Evolutionary conservation across 2,888 invertebrate species (phyloP).

Genomic region (Lasioglossum pauxillum): DNA sequence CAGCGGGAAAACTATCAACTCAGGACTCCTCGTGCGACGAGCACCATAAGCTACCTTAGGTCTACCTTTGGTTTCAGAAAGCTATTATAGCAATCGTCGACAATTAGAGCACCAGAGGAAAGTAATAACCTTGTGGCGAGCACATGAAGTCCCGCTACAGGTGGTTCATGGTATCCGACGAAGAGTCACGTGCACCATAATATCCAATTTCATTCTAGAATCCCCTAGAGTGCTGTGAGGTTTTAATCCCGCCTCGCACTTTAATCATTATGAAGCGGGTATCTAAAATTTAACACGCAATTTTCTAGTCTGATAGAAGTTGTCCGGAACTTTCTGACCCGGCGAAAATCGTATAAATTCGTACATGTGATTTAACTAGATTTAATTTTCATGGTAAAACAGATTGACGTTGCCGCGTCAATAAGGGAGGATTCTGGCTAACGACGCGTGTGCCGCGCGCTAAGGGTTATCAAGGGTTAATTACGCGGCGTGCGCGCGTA

Average conservation of each 20-base stretch:
- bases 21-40: neutral
- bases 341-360: neutral
- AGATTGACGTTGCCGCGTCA: neutral
- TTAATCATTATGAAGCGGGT: neutral
- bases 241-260: neutral
- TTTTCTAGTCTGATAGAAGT: neutral
- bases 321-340: neutral
- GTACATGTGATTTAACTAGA: neutral
- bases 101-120: neutral
- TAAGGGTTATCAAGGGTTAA: slow-evolving; percentile 4
- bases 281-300: neutral
- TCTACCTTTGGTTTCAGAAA: no score
- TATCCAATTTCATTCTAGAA: neutral
- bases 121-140: neutral
- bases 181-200: slow-evolving; percentile 1
- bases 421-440: neutral
- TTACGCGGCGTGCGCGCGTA: slow-evolving; percentile 1
- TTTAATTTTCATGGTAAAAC: neutral
- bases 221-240: neutral
- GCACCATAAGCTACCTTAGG: neutral
- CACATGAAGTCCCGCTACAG: neutral
- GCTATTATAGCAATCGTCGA: neutral
- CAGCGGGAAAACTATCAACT: neutral
- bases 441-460: slow-evolving; percentile 5
- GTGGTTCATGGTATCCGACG: slow-evolving; percentile 3